Conservation (phyloP, 2,113 vertebrate genomes). For the Labrus mixtus region DNA sequence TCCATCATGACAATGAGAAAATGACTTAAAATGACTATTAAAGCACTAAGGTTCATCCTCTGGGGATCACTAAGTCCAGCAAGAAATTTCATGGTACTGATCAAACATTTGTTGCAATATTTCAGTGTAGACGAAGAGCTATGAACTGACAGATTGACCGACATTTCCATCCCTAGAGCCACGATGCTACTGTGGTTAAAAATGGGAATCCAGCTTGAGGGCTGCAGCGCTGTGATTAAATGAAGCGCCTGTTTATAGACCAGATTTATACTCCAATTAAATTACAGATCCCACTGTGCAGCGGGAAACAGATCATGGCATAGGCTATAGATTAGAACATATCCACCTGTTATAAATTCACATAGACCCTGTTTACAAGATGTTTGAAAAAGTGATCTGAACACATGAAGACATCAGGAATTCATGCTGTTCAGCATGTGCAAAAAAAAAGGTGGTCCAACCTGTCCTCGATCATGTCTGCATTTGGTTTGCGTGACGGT, state of each 20-base stretch:
- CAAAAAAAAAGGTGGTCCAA: too few species aligned
- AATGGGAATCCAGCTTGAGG: background rate
- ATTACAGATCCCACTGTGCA: slow-evolving; percentile 1
- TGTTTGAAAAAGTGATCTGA: too few species aligned
- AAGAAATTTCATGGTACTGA: background rate
- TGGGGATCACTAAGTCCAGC: background rate
- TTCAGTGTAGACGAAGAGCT: background rate
- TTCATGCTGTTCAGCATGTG: too few species aligned
- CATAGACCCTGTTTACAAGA: too few species aligned
- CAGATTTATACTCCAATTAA: background rate
- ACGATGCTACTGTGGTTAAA: background rate
- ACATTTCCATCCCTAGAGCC: background rate
- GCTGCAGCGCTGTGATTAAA: background rate
- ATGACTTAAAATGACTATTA: too few species aligned
- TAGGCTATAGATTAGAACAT: background rate
- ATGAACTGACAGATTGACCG: background rate
- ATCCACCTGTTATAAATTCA: background rate
- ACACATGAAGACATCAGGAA: too few species aligned
- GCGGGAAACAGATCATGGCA: slow-evolving; percentile 2
- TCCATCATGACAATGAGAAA: background rate
- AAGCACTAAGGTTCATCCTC: background rate
- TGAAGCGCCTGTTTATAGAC: background rate
- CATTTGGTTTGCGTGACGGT: background rate
- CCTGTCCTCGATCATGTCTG: too few species aligned
- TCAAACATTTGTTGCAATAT: background rate